A percentile compares a stretch with the other conserved stretches of the same genome.
phyloP scores from a whole-genome alignment of 2,113 vertebrate species.

The Grammomys surdaster region DNA sequence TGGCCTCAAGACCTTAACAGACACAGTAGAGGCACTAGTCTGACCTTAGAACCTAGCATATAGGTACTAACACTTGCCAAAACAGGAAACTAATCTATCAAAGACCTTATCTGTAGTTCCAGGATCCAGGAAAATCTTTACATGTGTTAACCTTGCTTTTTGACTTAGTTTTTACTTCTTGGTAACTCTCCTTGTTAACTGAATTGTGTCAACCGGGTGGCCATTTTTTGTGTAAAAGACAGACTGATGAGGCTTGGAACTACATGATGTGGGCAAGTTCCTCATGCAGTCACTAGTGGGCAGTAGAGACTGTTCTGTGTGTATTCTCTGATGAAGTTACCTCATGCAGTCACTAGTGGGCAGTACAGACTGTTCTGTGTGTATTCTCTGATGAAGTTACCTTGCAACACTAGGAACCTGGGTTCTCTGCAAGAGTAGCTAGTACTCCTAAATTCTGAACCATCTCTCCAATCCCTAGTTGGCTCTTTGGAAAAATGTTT shows the following conservation, averaged over 20 bases:
- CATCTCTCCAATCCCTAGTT: background rate
- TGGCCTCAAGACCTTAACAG: background rate
- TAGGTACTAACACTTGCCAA: background rate
- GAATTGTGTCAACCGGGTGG: background rate
- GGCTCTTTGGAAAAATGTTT: too few relatives aligned
- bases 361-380: background rate
- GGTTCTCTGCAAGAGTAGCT: background rate
- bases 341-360: background rate
- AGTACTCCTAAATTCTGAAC: background rate
- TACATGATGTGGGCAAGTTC: background rate
- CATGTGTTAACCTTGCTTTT: background rate
- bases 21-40: background rate
- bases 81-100: background rate
- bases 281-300: background rate
- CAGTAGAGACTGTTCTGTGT: background rate
- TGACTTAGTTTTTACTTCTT: background rate
- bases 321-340: background rate
- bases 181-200: background rate
- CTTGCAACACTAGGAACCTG: background rate
- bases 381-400: background rate
- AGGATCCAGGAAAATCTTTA: background rate
- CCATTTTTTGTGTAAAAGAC: background rate
- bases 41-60: background rate
- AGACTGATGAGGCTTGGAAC: background rate
- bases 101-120: background rate